Conservation (phyloP, 2,888 invertebrate species). For the Temnothorax unifasciatus region DNA sequence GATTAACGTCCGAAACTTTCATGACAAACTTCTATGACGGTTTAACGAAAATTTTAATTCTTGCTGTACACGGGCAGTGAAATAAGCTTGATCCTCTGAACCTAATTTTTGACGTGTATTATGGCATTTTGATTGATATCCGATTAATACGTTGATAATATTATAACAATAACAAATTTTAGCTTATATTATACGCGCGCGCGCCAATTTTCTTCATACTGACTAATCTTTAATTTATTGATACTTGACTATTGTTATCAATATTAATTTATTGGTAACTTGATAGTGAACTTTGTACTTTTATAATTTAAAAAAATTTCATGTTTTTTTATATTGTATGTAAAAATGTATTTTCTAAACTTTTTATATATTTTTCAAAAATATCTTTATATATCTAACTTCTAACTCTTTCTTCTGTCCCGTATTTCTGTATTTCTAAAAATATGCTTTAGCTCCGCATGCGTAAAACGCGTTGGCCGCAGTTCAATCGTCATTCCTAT, state of each 20-base stretch:
- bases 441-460: background rate
- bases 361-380: background rate
- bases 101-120: background rate
- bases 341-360: background rate
- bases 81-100: background rate
- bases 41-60: background rate
- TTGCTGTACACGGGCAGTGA: background rate
- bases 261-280: background rate
- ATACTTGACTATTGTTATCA: background rate
- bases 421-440: background rate
- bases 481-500: constrained; percentile 45
- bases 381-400: background rate
- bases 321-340: constrained; percentile 4
- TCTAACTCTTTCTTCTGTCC: background rate
- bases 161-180: background rate
- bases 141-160: background rate
- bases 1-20: background rate
- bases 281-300: background rate
- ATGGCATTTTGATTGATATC: background rate
- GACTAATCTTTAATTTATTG: background rate
- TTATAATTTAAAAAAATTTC: background rate
- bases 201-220: background rate
- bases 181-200: background rate
- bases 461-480: constrained; percentile 16
- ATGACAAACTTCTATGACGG: background rate